A percentile compares a stretch with the other conserved stretches of the same genome.
Conservation (phyloP, 1,140 invertebrate genomes). For the Cherax quadricarinatus region DNA sequence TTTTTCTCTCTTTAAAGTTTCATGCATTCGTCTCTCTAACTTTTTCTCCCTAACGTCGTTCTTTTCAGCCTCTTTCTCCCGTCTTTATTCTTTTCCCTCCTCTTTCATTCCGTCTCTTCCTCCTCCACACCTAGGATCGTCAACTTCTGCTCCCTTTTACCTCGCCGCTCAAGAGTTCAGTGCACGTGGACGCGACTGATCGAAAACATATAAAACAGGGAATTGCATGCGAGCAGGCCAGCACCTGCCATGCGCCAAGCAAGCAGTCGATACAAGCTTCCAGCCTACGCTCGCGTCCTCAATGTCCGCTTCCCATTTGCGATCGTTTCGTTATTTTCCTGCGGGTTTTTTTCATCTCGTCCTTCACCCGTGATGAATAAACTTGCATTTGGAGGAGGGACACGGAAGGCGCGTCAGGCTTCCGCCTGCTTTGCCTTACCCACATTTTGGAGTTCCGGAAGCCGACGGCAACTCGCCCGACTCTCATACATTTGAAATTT, state of each 20-base stretch:
- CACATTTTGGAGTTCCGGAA: neutral
- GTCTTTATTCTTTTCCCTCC: too few relatives aligned
- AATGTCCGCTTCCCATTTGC: constrained; percentile 37
- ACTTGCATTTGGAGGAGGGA: constrained; percentile 35
- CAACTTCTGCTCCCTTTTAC: constrained; percentile 19
- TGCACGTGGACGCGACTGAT: constrained; percentile 58
- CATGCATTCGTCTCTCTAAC: neutral
- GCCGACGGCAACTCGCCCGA: constrained; percentile 19
- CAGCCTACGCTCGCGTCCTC: constrained; percentile 15
- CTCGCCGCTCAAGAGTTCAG: constrained; percentile 43
- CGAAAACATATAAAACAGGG: constrained; percentile 62
- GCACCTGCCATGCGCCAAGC: constrained; percentile 45
- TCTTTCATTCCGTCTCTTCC: neutral
- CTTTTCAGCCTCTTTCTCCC: neutral
- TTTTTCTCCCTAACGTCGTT: too few relatives aligned
- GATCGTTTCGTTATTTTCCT: constrained; percentile 45
- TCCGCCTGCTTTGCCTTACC: neutral
- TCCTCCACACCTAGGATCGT: neutral
- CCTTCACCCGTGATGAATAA: constrained; percentile 56
- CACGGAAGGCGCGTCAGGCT: neutral
- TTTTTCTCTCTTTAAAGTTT: neutral
- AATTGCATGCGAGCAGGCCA: constrained; percentile 46
- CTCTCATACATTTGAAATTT: constrained; percentile 69
- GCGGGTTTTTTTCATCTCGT: constrained; percentile 33
- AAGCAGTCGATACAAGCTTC: constrained; percentile 40